Evolutionary conservation across 35 echinoderm and acorn worm species (phyloP).

Genomic region (Acanthaster planci): DNA sequence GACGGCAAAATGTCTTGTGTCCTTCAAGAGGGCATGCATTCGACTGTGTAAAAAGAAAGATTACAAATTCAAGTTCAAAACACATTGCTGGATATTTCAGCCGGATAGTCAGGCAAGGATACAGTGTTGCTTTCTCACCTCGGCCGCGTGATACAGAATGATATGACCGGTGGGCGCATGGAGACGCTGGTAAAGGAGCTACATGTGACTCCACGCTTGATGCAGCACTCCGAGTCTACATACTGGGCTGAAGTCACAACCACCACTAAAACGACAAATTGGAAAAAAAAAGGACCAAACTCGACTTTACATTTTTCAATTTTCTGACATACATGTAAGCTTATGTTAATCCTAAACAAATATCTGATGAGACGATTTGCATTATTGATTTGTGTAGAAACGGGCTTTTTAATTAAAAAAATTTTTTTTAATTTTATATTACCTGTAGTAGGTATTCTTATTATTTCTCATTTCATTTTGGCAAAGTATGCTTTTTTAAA

Average conservation of each 20-base stretch:
- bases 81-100: background rate
- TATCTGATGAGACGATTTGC: too few relatives aligned
- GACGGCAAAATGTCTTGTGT: constrained; percentile 42
- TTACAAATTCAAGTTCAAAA: constrained; percentile 19
- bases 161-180: constrained; percentile 44
- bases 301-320: background rate
- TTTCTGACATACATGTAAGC: too few relatives aligned
- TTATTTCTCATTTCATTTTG: too few relatives aligned
- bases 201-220: constrained; percentile 51
- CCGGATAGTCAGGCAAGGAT: background rate
- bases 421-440: too few relatives aligned
- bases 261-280: constrained; percentile 34
- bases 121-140: too few relatives aligned
- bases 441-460: too few relatives aligned
- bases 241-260: constrained; percentile 37
- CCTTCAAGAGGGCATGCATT: constrained; percentile 31
- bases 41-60: constrained; percentile 30
- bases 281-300: background rate
- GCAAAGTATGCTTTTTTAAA: too few relatives aligned
- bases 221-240: background rate
- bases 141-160: constrained; percentile 46
- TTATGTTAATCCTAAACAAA: too few relatives aligned
- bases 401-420: too few relatives aligned
- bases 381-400: too few relatives aligned
- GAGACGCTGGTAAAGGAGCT: constrained; percentile 58